Conservation (phyloP, 2,888 invertebrate species). For the Hyppa rectilinea region DNA sequence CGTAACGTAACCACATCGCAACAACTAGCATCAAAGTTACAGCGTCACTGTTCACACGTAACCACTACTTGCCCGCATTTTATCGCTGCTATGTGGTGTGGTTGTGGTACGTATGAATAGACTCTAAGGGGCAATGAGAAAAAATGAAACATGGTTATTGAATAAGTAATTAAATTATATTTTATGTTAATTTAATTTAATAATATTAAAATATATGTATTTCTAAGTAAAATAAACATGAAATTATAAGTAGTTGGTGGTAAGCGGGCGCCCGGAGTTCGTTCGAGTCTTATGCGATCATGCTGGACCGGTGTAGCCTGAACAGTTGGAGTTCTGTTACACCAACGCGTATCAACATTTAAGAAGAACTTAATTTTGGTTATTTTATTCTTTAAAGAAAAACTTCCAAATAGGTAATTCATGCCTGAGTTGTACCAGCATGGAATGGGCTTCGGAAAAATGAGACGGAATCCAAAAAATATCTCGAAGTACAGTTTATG, state of each 20-base stretch:
- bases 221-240: conserved; percentile 30
- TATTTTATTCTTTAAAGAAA: neutral
- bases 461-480: too few relatives aligned
- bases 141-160: too few relatives aligned
- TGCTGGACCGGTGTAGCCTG: conserved; percentile 46
- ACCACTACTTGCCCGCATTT: too few relatives aligned
- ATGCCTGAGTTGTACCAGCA: neutral
- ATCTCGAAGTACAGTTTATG: neutral
- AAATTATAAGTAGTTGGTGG: conserved; percentile 22
- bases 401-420: neutral
- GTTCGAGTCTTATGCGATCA: conserved; percentile 64
- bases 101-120: too few relatives aligned
- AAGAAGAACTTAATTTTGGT: neutral
- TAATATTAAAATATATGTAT: neutral
- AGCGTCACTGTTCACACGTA: too few relatives aligned
- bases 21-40: too few relatives aligned
- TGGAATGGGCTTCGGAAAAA: neutral
- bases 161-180: too few relatives aligned
- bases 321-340: conserved; percentile 26
- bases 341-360: conserved; percentile 10
- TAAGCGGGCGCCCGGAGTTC: conserved; percentile 56
- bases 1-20: too few relatives aligned
- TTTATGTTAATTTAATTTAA: too few relatives aligned
- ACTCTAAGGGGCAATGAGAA: too few relatives aligned
- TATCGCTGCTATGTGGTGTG: too few relatives aligned